Base-by-base conservation (phyloP, 2,888 invertebrate genomes). In the Dicyrtoma fusca region DNA sequence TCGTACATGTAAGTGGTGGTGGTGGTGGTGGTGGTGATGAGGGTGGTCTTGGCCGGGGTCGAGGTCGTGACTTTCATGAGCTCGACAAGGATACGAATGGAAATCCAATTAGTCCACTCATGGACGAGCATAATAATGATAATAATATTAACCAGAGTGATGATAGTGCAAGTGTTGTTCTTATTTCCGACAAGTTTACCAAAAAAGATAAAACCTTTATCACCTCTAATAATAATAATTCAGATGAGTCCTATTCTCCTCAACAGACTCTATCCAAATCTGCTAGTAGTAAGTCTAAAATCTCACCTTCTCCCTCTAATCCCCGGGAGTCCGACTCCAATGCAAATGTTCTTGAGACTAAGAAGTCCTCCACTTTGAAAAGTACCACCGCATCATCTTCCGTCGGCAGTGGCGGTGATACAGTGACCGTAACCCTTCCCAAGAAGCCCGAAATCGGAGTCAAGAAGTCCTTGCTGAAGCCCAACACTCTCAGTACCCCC, bases 61-160 rank as follows among this genome's bases (percentile, higher is more conserved):
- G n/a, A n/a, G n/a, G n/a, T n/a, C n/a, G n/a, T n/a, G n/a, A n/a
- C 51, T 42, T 17, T 42, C 26, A 34, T 26, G 25, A 23, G 34
- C 42, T 14, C 17, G 14, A 66, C 65, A 75, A 74, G 42, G 77
- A 79, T 71, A 74, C 66, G 59, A 79, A 79, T 70, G 79, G 79
- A n/a, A 79, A 79, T 72, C 74, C 79, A 2, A 79, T 78, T 25
- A 70, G 25, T 51, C 51, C 45, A 17, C 51, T 26, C 14, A 14
- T 65, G 44, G n/a, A n/a, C 17, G 14, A 8, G 4, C 44, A 26
- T 64, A 23, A 64, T n/a, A 4, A 57, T 45, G 69, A 71, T 53
- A 34, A 49, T 49, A 42, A 34, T 34, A 42, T 26, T 55, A 45
- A 44, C 13, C n/a, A 69, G 21, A n/a, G 44, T 64, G 42, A 26